These are phyloP conservation scores for Prenolepis imparis DNA, from an alignment of 2,888 invertebrate species.

Conservation along the genomic window DNA sequence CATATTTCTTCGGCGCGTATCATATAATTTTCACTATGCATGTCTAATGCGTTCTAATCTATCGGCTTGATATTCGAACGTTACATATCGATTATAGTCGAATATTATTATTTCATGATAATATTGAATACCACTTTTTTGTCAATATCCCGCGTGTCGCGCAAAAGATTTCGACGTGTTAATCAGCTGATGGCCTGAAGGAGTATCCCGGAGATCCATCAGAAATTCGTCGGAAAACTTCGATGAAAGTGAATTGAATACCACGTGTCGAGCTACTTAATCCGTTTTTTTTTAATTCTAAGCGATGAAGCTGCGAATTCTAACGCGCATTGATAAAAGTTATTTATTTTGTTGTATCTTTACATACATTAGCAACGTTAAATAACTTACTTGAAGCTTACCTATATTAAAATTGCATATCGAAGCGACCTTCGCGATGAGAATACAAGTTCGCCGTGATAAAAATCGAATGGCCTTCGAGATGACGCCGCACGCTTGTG, in stretches of 20 bases:
- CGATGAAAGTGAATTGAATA: neutral
- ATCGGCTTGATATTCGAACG: neutral
- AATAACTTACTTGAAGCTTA: constrained; percentile 21
- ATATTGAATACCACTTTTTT: no score
- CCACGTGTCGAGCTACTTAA: neutral
- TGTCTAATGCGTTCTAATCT: neutral
- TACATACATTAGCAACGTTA: neutral
- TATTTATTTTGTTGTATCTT: neutral
- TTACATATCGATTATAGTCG: neutral
- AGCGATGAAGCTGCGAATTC: neutral
- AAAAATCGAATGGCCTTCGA: constrained; percentile 58
- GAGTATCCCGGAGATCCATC: no score
- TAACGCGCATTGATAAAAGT: neutral
- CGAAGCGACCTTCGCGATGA: constrained; percentile 3
- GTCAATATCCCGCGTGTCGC: no score
- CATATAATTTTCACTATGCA: neutral
- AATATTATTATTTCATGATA: neutral
- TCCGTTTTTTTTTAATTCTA: neutral
- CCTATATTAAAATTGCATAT: constrained; percentile 6
- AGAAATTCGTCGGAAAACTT: no score
- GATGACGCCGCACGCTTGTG: constrained; percentile 53
- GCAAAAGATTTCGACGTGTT: no score
- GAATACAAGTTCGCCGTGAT: constrained; percentile 49
- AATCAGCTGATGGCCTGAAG: no score
- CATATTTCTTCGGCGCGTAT: neutral